Conservation (phyloP, 2,888 invertebrate species). For the Acleris cristana region DNA sequence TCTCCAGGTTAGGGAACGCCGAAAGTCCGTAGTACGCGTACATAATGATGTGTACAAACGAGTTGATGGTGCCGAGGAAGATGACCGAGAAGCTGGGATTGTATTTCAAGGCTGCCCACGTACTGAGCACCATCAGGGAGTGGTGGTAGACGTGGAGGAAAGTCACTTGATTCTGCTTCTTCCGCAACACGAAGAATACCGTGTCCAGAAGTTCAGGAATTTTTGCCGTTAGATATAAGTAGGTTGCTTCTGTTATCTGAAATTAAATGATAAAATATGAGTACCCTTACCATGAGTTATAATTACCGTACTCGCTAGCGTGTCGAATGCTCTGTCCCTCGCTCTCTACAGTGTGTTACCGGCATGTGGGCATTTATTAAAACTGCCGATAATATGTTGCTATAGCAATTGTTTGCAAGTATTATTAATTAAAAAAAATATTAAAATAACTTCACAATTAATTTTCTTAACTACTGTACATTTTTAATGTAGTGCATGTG, state of each 20-base stretch:
- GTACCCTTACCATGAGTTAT: no score
- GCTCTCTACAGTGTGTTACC: no score
- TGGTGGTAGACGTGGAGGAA: conserved; percentile 3
- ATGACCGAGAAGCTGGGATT: not conserved
- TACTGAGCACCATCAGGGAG: not conserved
- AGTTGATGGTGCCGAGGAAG: conserved; percentile 2
- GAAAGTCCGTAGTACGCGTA: conserved; percentile 5
- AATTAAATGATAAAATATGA: not conserved
- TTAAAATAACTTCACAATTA: no score
- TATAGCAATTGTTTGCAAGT: no score
- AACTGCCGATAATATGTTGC: no score
- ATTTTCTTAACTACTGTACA: no score
- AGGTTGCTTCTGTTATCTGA: not conserved
- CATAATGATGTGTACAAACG: not conserved
- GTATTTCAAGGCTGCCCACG: not conserved
- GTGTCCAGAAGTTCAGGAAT: not conserved
- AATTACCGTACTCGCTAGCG: no score
- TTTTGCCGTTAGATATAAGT: not conserved
- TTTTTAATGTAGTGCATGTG: no score
- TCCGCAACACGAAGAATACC: not conserved
- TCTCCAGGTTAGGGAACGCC: not conserved
- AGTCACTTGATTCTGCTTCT: conserved; percentile 3
- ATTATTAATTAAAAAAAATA: no score
- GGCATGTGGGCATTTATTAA: no score
- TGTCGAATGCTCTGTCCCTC: no score